Evolutionary conservation across 2,113 vertebrate species (phyloP).

Genomic region (Pelecanoides urinatrix): DNA sequence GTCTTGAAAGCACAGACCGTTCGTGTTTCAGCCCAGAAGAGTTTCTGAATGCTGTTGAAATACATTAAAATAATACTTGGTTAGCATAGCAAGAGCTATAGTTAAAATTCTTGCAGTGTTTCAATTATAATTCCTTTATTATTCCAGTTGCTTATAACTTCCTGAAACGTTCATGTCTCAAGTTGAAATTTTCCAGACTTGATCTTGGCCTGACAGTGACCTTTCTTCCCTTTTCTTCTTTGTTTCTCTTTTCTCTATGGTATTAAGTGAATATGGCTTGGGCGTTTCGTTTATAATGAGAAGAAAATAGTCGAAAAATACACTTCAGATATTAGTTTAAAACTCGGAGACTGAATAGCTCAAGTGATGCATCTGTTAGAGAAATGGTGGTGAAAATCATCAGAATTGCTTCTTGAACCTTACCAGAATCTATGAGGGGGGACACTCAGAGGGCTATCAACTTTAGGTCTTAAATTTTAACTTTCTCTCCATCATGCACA

Average conservation of each 20-base stretch:
- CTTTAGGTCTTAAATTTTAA: neutral
- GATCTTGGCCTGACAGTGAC: slow-evolving; percentile 35
- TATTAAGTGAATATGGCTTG: neutral
- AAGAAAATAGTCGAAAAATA: slow-evolving; percentile 13
- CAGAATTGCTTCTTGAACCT: neutral
- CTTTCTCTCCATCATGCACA: neutral
- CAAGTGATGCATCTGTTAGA: neutral
- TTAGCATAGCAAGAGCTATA: neutral
- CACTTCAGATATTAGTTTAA: neutral
- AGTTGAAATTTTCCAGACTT: slow-evolving; percentile 40
- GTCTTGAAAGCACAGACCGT: neutral
- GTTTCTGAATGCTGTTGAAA: neutral
- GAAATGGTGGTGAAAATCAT: neutral
- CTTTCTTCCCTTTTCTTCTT: neutral
- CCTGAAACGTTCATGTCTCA: neutral
- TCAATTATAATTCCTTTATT: slow-evolving; percentile 13
- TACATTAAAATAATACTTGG: neutral
- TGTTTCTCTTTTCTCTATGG: slow-evolving; percentile 2
- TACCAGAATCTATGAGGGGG: neutral
- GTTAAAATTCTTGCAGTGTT: neutral
- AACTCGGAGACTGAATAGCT: neutral
- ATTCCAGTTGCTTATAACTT: slow-evolving; percentile 37
- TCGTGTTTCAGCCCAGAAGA: neutral
- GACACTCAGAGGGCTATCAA: neutral
- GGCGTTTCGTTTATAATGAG: neutral